Evolutionary conservation across 2,113 vertebrate species (phyloP), one percentile per base, ranked within the genome.

Genomic region (Haemorhous mexicanus): DNA sequence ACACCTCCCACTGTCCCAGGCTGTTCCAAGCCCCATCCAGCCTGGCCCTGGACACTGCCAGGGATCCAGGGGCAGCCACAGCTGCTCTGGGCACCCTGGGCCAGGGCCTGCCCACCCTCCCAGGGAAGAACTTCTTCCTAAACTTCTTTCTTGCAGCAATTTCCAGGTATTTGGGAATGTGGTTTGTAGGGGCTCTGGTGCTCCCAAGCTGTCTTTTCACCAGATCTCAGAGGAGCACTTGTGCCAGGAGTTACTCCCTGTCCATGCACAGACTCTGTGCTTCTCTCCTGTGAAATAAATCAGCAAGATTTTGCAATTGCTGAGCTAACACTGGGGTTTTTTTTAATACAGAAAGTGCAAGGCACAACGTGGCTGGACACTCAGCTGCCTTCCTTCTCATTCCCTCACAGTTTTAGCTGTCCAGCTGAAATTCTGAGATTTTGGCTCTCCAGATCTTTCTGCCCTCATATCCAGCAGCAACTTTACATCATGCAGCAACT

Each of bases 31-130:
- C 32, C 44, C 26, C 1, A 1, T 50, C 72, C 72, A 86, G 0
- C 62, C 62, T 43, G 62, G 21, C 37, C 44, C 9, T 0, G 72
- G 53, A 0, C 53, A 68, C 17, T 50, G 0, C 62, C 62, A 86
- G 72, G 44, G 62, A 76, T 85, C 5, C 69, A 84, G 70, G 52
- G 44, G 6, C 72, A 85, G 83, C 83, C 70, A 3, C 52, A 76
- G 26, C 72, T 75, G 16, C 70, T 67, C 83, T 67, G 83, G 50
- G 30, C 35, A 58, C 19, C 61, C 61, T 66, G 82, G 1, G 43
- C 43, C 61, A 85, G 70, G 28, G 24, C 20, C 35, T 85, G 0
- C 6, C 37, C 50, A 16, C 37, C 15, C 35, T 58, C 68, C 0
- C 22, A 44, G 32, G 7, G 5, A 37, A 58, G 8, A 66, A 44